Conservation (phyloP, 2,797 vertebrate species). For the Lagorchestes hirsutus region DNA sequence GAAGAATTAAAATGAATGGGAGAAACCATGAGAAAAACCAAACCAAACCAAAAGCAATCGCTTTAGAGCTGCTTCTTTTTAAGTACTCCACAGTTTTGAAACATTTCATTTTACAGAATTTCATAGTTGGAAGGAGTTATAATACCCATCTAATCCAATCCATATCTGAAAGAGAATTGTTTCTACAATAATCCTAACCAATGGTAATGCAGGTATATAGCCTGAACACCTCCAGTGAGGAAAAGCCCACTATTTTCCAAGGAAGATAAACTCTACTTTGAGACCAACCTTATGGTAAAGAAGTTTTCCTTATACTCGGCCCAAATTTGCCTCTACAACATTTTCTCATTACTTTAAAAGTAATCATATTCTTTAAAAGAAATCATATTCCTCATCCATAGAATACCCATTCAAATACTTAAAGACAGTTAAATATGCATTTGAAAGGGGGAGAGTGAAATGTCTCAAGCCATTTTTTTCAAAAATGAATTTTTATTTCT, state of each 20-base stretch:
- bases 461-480: constrained; percentile 25
- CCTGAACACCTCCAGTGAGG: neutral
- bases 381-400: neutral
- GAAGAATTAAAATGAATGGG: no score
- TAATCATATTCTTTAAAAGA: neutral
- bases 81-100: neutral
- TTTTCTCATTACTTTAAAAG: neutral
- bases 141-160: neutral
- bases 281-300: neutral
- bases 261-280: neutral
- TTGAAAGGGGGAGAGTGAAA: constrained; percentile 17
- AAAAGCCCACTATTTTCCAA: neutral
- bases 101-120: neutral
- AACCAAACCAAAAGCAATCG: neutral
- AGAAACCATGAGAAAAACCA: no score
- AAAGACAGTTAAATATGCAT: neutral
- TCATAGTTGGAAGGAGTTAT: neutral
- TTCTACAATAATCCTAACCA: neutral
- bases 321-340: neutral
- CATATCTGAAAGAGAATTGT: neutral
- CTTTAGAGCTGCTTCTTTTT: neutral
- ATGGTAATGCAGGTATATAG: neutral
- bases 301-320: neutral
- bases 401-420: neutral
- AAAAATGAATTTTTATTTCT: constrained; percentile 45